Conservation (phyloP, 2,113 vertebrate genomes). For the Loxodonta africana region DNA sequence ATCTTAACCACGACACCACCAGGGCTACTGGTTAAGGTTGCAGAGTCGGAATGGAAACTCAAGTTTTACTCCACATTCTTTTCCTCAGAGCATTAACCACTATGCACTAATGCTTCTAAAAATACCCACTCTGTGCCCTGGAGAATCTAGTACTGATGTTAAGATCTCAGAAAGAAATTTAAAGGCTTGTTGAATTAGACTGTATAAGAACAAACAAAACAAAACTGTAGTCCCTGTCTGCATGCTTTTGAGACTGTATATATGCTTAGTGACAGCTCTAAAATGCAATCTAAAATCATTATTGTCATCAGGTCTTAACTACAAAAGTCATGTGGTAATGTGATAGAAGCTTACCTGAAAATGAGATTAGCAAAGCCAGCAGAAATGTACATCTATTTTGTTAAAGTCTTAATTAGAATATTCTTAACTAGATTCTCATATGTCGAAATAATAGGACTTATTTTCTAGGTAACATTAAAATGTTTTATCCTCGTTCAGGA, state of each 20-base stretch:
- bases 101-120: background rate
- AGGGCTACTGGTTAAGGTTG: background rate
- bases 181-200: background rate
- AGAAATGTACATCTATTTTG: constrained; percentile 7
- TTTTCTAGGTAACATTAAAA: background rate
- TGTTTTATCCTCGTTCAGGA: background rate
- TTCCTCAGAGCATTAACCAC: background rate
- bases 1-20: too few species aligned
- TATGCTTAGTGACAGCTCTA: background rate
- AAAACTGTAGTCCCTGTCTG: background rate
- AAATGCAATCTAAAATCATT: background rate
- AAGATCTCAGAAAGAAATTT: background rate
- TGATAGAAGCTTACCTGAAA: background rate
- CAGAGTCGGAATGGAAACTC: background rate
- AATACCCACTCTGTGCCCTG: background rate
- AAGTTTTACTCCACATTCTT: background rate
- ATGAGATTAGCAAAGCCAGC: background rate
- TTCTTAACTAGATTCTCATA: background rate
- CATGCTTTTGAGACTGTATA: background rate
- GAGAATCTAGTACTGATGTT: background rate
- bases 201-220: too few species aligned
- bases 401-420: background rate
- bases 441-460: background rate
- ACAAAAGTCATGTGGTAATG: background rate
- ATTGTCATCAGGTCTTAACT: background rate